Evolutionary conservation across 2,797 vertebrate genomes (phyloP).

Genomic region (Pempheris klunzingeri): DNA sequence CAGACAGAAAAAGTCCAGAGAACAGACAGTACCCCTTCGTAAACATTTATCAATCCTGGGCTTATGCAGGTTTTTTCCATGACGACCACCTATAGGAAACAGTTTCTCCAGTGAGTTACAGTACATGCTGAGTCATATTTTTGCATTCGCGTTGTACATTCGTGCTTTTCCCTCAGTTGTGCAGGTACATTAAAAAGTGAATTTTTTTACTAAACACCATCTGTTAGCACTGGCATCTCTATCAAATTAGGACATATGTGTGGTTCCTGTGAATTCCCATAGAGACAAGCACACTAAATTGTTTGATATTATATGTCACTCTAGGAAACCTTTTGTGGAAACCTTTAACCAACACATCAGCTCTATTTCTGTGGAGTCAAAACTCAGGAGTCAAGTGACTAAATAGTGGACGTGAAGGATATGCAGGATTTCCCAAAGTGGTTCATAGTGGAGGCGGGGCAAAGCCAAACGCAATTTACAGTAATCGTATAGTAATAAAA

Average conservation of each 20-base stretch:
- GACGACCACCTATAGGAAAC: neutral
- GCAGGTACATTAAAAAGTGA: constrained; percentile 20
- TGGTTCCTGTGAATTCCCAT: constrained; percentile 11
- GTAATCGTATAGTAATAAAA: too few species aligned
- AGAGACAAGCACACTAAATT: constrained; percentile 4
- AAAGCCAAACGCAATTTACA: neutral
- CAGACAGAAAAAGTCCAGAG: too few species aligned
- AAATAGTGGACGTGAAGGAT: neutral
- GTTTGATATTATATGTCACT: constrained; percentile 9
- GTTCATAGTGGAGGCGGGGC: neutral
- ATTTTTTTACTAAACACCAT: constrained; percentile 40
- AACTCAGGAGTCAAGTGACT: constrained; percentile 1
- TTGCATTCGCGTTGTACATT: constrained; percentile 1
- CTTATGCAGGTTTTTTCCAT: neutral
- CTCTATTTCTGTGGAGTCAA: constrained; percentile 1
- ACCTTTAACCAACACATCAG: neutral
- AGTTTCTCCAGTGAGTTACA: neutral
- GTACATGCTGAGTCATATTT: neutral
- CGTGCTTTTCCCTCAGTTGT: neutral
- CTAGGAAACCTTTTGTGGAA: neutral
- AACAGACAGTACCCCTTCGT: neutral
- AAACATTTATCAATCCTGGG: neutral
- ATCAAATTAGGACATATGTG: constrained; percentile 30
- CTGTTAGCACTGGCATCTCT: constrained; percentile 29
- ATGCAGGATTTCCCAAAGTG: neutral